Conservation (phyloP, 2,888 invertebrate species). For the Pandemis heparana region DNA sequence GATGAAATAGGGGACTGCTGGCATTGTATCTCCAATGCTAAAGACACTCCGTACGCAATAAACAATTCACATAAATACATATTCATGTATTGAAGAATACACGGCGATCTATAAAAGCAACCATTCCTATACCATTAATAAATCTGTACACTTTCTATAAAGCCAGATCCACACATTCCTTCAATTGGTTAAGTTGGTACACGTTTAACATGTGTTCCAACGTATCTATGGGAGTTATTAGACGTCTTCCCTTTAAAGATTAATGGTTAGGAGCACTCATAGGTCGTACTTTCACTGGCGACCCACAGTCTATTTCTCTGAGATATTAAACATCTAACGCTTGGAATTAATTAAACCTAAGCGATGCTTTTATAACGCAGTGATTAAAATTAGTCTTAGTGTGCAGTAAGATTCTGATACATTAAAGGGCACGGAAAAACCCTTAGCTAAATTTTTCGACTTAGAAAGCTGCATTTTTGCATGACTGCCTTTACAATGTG, state of each 20-base stretch:
- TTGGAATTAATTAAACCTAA: conserved; percentile 34
- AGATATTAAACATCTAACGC: conserved; percentile 19
- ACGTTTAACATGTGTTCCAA: conserved; percentile 35
- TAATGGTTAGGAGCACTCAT: conserved; percentile 43
- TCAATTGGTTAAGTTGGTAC: conserved; percentile 36
- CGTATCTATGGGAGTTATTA: conserved; percentile 41
- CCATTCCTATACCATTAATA: conserved; percentile 14
- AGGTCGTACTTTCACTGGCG: conserved; percentile 46
- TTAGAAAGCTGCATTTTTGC: neutral
- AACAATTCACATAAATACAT: too few relatives aligned
- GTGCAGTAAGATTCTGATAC: neutral
- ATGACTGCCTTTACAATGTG: too few relatives aligned
- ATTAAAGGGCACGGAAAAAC: neutral
- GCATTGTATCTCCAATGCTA: too few relatives aligned
- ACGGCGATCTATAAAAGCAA: neutral
- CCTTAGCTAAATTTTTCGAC: neutral
- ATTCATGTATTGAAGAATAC: too few relatives aligned
- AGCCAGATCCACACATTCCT: conserved; percentile 8
- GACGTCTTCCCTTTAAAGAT: conserved; percentile 44
- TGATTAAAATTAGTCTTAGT: neutral
- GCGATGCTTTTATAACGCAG: neutral
- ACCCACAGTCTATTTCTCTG: conserved; percentile 36
- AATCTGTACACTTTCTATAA: conserved; percentile 13
- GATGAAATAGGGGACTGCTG: too few relatives aligned
- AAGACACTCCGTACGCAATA: too few relatives aligned